These are phyloP conservation scores for Penaeus indicus DNA, from an alignment of 1,140 invertebrate genomes.

Conservation along the genomic window DNA sequence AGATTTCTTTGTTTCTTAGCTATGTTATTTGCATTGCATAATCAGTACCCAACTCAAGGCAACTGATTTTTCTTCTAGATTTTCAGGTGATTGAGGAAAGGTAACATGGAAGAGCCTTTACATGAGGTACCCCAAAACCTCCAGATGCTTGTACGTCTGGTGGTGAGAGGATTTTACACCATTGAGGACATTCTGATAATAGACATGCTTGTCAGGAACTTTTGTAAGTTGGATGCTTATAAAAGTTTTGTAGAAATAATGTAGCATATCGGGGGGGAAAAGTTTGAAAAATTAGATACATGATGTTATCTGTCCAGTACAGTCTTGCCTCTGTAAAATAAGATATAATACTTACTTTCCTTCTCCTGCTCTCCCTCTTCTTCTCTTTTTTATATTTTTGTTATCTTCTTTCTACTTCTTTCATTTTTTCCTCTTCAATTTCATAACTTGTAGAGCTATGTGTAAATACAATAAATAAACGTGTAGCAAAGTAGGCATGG, in stretches of 20 bases:
- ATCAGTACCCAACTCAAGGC: too few species aligned
- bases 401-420: not conserved
- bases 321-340: too few species aligned
- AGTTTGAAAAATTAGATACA: not conserved
- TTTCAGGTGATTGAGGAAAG: not conserved
- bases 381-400: not conserved
- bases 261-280: not conserved
- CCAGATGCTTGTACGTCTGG: constrained; percentile 89
- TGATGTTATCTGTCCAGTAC: too few species aligned
- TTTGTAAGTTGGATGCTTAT: constrained; percentile 71
- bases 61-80: not conserved
- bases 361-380: not conserved
- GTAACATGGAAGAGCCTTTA: constrained; percentile 73
- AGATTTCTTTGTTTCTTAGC: too few species aligned
- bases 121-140: constrained; percentile 89
- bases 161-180: constrained; percentile 92
- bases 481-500: too few species aligned
- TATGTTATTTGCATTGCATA: too few species aligned
- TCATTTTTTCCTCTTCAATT: constrained; percentile 10
- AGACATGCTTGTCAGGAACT: constrained; percentile 94
- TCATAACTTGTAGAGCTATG: too few species aligned
- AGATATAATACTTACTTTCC: not conserved
- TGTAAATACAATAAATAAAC: too few species aligned
- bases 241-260: not conserved
- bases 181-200: constrained; percentile 94